A percentile compares a stretch with the other conserved stretches of the same genome.
phyloP scores from a whole-genome alignment of 2,888 invertebrate species.

The Pycnomerus fuliginosus region DNA sequence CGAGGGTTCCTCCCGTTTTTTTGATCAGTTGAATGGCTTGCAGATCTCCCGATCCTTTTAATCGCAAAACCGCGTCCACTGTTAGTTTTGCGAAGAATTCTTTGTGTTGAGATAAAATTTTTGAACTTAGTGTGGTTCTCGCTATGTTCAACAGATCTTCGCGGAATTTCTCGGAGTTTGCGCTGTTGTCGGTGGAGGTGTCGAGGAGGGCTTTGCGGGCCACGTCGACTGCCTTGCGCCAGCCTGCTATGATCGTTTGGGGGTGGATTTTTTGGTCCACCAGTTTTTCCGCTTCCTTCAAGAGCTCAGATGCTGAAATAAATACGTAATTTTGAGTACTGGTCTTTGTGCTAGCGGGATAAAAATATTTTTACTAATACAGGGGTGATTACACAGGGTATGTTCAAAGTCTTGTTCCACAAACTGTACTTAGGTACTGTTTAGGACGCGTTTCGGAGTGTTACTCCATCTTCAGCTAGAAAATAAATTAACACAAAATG shows the following conservation, averaged over 20 bases:
- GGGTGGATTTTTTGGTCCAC: constrained; percentile 95
- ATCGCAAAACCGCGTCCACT: constrained; percentile 90
- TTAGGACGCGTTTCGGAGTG: too few relatives aligned
- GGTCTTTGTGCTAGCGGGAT: too few relatives aligned
- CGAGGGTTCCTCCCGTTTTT: constrained; percentile 88
- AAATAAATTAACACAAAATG: too few relatives aligned
- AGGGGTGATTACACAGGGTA: too few relatives aligned
- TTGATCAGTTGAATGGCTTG: constrained; percentile 95
- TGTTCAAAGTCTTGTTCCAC: too few relatives aligned
- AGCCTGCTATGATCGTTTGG: constrained; percentile 95
- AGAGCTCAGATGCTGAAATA: constrained; percentile 78
- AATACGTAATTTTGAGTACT: too few relatives aligned
- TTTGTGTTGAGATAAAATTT: constrained; percentile 75
- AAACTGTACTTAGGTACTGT: too few relatives aligned
- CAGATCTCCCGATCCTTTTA: constrained; percentile 94
- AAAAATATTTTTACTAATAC: too few relatives aligned
- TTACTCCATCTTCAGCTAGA: too few relatives aligned
- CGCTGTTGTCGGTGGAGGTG: constrained; percentile 80
- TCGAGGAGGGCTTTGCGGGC: constrained; percentile 80
- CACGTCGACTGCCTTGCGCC: constrained; percentile 83
- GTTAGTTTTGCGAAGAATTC: constrained; percentile 94
- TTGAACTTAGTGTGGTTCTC: constrained; percentile 69
- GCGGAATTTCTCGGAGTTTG: constrained; percentile 73
- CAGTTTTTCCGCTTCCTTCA: constrained; percentile 93
- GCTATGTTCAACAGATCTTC: constrained; percentile 95